These are phyloP conservation scores for Brachionus calyciflorus DNA, from an alignment of 1,140 invertebrate species.

Conservation along the genomic window DNA sequence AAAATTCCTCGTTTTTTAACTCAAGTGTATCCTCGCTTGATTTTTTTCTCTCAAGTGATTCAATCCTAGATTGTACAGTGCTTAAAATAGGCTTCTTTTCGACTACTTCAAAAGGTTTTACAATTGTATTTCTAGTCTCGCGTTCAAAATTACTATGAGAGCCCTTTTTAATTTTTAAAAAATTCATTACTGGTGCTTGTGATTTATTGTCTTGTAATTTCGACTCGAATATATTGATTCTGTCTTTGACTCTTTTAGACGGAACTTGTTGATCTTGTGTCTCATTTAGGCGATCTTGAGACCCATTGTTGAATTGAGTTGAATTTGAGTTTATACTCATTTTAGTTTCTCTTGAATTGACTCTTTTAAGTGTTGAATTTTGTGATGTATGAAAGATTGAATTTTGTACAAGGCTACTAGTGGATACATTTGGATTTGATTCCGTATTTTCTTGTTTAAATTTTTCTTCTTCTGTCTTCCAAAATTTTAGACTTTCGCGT, in stretches of 20 bases:
- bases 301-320: background rate
- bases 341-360: background rate
- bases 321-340: background rate
- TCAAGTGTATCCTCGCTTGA: no score
- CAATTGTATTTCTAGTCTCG: background rate
- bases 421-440: background rate
- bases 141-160: conserved; percentile 14
- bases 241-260: background rate
- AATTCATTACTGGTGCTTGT: background rate
- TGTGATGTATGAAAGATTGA: background rate
- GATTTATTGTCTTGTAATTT: conserved; percentile 41
- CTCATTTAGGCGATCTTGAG: background rate
- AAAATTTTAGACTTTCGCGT: conserved; percentile 32
- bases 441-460: background rate
- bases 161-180: conserved; percentile 35
- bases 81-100: background rate
- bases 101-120: background rate
- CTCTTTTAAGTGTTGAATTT: background rate
- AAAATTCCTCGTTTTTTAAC: background rate
- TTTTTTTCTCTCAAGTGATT: background rate
- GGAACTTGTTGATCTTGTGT: background rate
- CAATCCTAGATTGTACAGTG: background rate
- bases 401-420: conserved; percentile 18
- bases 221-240: conserved; percentile 32
- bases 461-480: conserved; percentile 38